phyloP scores from a whole-genome alignment of 2,888 invertebrate genomes.

The Plemyria rubiginata region DNA sequence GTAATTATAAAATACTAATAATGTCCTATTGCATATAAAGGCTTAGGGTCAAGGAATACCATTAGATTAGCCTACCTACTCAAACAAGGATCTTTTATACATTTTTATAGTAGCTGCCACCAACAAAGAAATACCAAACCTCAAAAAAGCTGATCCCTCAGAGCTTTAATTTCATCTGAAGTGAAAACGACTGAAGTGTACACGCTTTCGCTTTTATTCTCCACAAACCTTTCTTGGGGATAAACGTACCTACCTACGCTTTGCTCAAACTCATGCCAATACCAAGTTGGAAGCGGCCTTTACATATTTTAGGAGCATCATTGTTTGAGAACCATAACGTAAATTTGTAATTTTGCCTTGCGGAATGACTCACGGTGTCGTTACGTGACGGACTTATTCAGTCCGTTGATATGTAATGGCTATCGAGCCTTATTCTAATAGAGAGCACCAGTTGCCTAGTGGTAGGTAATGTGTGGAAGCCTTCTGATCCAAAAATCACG shows the following conservation, averaged over 20 bases:
- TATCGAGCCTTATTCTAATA: no score
- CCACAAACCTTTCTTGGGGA: conserved; percentile 58
- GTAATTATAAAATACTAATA: neutral
- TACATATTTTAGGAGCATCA: conserved; percentile 51
- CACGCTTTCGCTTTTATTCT: conserved; percentile 77
- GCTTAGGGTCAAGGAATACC: conserved; percentile 32
- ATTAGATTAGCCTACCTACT: conserved; percentile 45
- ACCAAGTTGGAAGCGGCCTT: conserved; percentile 47
- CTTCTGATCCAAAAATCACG: no score
- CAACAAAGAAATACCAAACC: conserved; percentile 62
- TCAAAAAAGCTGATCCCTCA: conserved; percentile 64
- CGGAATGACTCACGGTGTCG: no score
- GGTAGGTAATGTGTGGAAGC: no score
- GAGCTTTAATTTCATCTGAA: conserved; percentile 73
- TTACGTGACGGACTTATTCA: no score
- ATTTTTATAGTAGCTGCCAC: conserved; percentile 50
- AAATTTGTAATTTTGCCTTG: no score
- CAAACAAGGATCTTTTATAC: conserved; percentile 42
- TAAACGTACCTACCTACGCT: conserved; percentile 51
- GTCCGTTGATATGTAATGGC: no score
- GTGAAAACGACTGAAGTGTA: conserved; percentile 76
- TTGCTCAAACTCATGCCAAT: conserved; percentile 51
- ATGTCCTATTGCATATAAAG: conserved; percentile 3
- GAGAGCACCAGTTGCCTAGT: no score
- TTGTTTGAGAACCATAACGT: neutral